phyloP scores from a whole-genome alignment of 1,140 invertebrate genomes.

The Lasioglossum albipes region DNA sequence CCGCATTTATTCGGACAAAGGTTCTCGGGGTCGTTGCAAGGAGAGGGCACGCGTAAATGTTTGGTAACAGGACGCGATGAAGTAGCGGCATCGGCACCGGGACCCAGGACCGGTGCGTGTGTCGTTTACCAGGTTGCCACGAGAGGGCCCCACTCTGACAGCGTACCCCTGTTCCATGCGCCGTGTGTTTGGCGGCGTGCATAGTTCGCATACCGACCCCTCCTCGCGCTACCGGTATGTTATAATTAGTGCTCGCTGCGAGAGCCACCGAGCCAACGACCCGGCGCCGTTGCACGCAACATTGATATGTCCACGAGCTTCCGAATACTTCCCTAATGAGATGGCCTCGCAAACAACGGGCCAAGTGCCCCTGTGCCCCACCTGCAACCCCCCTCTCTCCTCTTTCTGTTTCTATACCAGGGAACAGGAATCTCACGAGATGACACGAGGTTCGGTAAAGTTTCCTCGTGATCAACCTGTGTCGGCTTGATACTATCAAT shows the following conservation, averaged over 20 bases:
- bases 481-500: too few species aligned
- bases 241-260: slow-evolving; percentile 64
- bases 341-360: slow-evolving; percentile 60
- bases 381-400: too few species aligned
- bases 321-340: slow-evolving; percentile 67
- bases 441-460: background rate
- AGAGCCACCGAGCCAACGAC: background rate
- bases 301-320: slow-evolving; percentile 64
- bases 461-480: background rate
- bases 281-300: slow-evolving; percentile 47
- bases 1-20: slow-evolving; percentile 37
- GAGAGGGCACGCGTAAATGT: slow-evolving; percentile 47
- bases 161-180: background rate
- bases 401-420: background rate
- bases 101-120: background rate
- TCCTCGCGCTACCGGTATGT: slow-evolving; percentile 65
- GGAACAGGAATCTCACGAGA: background rate
- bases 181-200: slow-evolving; percentile 39
- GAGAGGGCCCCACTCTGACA: background rate
- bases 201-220: slow-evolving; percentile 65
- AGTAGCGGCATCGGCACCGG: background rate
- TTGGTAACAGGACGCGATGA: slow-evolving; percentile 54
- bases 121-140: slow-evolving; percentile 19
- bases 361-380: slow-evolving; percentile 40
- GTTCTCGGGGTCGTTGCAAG: slow-evolving; percentile 6